Conservation (phyloP, 2,888 invertebrate species). For the Eretmocerus hayati region DNA sequence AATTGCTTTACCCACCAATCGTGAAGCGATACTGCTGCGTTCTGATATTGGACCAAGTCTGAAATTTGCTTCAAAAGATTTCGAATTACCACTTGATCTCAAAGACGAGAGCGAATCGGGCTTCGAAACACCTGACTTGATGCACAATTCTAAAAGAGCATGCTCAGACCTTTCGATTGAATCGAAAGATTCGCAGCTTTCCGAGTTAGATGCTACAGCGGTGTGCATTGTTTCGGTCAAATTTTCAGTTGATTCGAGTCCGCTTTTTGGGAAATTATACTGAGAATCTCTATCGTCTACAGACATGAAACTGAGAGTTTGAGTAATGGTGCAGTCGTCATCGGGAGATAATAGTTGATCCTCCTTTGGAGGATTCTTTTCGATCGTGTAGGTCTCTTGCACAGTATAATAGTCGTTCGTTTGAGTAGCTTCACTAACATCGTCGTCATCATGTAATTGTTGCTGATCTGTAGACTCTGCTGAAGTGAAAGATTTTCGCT, state of each 20-base stretch:
- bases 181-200: slow-evolving; percentile 38
- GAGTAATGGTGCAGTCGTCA: slow-evolving; percentile 21
- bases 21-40: too few species aligned
- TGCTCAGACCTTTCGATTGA: slow-evolving; percentile 40
- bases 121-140: slow-evolving; percentile 17
- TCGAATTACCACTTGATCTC: neutral
- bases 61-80: neutral
- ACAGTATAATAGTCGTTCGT: slow-evolving; percentile 22
- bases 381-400: slow-evolving; percentile 18
- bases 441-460: slow-evolving; percentile 12
- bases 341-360: slow-evolving; percentile 6
- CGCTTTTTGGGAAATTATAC: slow-evolving; percentile 2
- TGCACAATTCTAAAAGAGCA: slow-evolving; percentile 34
- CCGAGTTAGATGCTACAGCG: slow-evolving; percentile 18
- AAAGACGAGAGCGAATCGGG: slow-evolving; percentile 4
- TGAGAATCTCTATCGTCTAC: slow-evolving; percentile 23
- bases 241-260: slow-evolving; percentile 5
- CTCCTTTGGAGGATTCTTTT: slow-evolving; percentile 10
- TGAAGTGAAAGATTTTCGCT: too few species aligned
- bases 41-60: too few species aligned
- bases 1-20: too few species aligned
- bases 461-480: slow-evolving; percentile 12
- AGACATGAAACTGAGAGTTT: slow-evolving; percentile 25
- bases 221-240: slow-evolving; percentile 3
- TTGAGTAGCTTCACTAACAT: slow-evolving; percentile 16